Evolutionary conservation across 2,888 invertebrate species (phyloP), one percentile per base, ranked within the genome.

Genomic region (Girardia tigrina): DNA sequence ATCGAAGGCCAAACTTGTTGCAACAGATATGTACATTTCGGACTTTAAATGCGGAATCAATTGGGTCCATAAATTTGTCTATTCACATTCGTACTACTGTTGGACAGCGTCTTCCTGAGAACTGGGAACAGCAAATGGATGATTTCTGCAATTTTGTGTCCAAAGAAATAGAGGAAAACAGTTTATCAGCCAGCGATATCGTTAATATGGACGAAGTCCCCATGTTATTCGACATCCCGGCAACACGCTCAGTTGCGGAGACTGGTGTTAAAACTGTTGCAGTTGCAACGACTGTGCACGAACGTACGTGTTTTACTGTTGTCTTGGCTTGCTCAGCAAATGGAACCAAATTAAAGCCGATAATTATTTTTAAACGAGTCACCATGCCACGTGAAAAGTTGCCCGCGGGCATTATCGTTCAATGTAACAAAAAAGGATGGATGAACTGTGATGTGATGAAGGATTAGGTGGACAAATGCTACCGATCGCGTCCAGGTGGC

Each of bases 381-480:
- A 71, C 71, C 26, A 71, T 71, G 28, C 71, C 71, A 4, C 23
- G 28, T n/a, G 71, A 23, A 71, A 71, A 71, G 20, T 23, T 71
- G 23, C 20, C 71, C 6, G 26, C 28, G 1, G 71, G 26, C 14
- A n/a, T 71, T 4, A 2, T 71, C 2, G 71, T 71, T n/a, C 26
- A 23, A n/a, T 71, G 28, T n/a, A 29, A 71, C 14, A 71, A 29
- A 29, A n/a, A 29, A 28, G 71, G 71, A 23, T 71, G 6, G 71
- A 71, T 71, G 71, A 71, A 29, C n/a, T n/a, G n/a, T n/a, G n/a
- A n/a, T n/a, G 27, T 70, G 6, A n/a, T 70, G 70, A 70, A 70
- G 70, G 6, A 8, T 23, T 71, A 28, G 71, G 27, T 71, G 6
- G 71, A 4, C 6, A 27, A 71, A 2, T 71, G 71, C 27, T 28